A percentile compares a stretch with the other conserved stretches of the same genome.
Conservation (phyloP, 2,888 invertebrate species). For the Synergus laeviventris region DNA sequence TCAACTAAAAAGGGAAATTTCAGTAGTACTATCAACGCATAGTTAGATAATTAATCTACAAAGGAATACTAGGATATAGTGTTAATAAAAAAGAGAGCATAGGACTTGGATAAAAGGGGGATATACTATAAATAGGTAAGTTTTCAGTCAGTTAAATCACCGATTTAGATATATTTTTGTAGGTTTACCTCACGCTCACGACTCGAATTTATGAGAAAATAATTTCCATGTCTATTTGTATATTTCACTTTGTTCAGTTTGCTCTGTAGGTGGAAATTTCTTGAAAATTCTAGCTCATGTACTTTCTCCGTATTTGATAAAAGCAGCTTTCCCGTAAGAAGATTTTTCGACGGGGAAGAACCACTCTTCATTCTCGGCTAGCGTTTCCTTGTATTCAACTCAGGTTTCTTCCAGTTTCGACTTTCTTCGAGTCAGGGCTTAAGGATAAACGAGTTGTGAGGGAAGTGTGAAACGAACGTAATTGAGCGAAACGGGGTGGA, state of each 20-base stretch:
- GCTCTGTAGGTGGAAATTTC: neutral
- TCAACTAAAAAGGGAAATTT: neutral
- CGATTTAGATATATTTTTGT: neutral
- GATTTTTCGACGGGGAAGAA: slow-evolving; percentile 37
- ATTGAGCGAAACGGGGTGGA: slow-evolving; percentile 27
- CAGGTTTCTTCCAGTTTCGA: slow-evolving; percentile 30
- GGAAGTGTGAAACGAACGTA: slow-evolving; percentile 38
- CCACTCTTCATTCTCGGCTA: slow-evolving; percentile 35
- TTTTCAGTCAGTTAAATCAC: no score
- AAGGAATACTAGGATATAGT: no score
- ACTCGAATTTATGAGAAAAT: neutral
- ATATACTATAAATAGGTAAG: no score
- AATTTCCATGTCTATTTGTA: neutral
- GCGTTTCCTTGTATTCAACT: slow-evolving; percentile 39
- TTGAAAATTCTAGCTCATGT: slow-evolving; percentile 36
- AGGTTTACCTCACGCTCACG: neutral
- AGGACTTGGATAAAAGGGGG: no score
- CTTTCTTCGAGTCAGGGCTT: slow-evolving; percentile 27
- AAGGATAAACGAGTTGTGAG: slow-evolving; percentile 38
- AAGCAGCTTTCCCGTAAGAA: slow-evolving; percentile 34
- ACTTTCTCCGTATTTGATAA: slow-evolving; percentile 26
- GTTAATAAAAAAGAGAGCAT: no score
- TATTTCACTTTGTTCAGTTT: neutral
- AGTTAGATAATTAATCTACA: neutral
- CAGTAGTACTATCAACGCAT: neutral